Base-by-base conservation (phyloP, 2,797 vertebrate species). In the Ptychadena robeensis region DNA sequence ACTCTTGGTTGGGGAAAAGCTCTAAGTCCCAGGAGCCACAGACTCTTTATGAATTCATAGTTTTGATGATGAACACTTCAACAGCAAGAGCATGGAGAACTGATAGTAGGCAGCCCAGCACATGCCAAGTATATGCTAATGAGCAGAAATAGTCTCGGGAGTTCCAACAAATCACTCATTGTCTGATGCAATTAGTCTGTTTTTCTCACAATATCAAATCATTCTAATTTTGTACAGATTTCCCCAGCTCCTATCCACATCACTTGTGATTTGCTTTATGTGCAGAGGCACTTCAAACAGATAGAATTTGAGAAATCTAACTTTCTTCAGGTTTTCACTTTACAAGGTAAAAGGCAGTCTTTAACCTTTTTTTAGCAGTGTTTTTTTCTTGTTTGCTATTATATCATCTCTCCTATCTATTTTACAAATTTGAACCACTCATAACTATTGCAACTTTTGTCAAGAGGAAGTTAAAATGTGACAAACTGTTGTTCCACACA, bases 171-270 rank as follows among this genome's bases (percentile, higher is more conserved):
- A 87, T 89, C 79, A 86, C 90, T 90, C 44, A 84, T 88, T 90
- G 90, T 90, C 84, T 82, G 84, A 83, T 90, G 79, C 71, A 86
- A 87, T 91, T 91, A 89, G 88, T 86, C 86, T 86, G 87, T 88
- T 91, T 92, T 87, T 64, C 80, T 80, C 82, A 87, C 86, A 73
- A 88, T 90, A 87, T 67, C 74, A 82, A 88, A 85, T 85, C 87
- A 87, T 87, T 91, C 87, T 80, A 77, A 70, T 91, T 91, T 91
- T 90, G n/a, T 83, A 90, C 86, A 85, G 81, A 79, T 87, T 88
- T 86, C 92, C 66, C 74, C 88, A 89, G 85, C 77, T 83, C 25
- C 76, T 83, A 64, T 86, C 86, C 69, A 38, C 86, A 86, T 85
- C 79, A 82, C 72, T 91, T 88, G 85, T 88, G 35, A 86, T 86